Percentiles rank a stretch among this genome's conserved stretches.
phyloP scores from a whole-genome alignment of 2,113 vertebrate genomes.

The Microtus oregoni region DNA sequence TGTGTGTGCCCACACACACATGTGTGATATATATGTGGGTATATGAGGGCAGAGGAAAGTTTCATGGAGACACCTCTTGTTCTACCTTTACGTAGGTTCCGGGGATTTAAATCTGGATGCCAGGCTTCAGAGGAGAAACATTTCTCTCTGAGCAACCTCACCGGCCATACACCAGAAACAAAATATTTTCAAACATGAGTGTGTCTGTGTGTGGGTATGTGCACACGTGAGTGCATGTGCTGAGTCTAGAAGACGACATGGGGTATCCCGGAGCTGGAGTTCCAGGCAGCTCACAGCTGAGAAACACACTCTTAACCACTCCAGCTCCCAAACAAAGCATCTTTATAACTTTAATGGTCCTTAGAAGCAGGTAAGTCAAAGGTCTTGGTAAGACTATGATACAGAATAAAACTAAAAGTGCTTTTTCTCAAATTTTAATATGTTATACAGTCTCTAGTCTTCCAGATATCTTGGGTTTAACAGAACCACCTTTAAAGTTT shows the following conservation, averaged over 20 bases:
- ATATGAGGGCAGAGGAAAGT: not conserved
- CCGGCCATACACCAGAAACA: not conserved
- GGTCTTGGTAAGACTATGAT: not conserved
- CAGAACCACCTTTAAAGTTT: conserved; percentile 27
- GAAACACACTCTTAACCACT: not conserved
- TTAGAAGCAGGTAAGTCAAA: conserved; percentile 22
- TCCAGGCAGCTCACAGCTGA: too few species aligned
- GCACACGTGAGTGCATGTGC: too few species aligned
- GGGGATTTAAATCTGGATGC: not conserved
- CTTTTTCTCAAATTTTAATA: conserved; percentile 17
- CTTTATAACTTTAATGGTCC: conserved; percentile 33
- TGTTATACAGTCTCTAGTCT: conserved; percentile 26
- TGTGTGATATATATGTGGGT: not conserved
- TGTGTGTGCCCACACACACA: not conserved
- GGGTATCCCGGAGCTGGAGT: not conserved
- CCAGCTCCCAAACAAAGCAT: not conserved
- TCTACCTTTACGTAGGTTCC: not conserved
- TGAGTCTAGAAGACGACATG: not conserved
- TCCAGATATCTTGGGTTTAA: conserved; percentile 2
- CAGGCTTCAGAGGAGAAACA: not conserved
- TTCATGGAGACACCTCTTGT: not conserved
- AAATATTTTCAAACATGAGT: not conserved
- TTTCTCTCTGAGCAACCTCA: not conserved
- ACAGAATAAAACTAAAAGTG: conserved; percentile 29
- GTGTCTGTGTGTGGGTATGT: not conserved